Conservation (phyloP, 2,888 invertebrate species). For the Andrena flavipes region DNA sequence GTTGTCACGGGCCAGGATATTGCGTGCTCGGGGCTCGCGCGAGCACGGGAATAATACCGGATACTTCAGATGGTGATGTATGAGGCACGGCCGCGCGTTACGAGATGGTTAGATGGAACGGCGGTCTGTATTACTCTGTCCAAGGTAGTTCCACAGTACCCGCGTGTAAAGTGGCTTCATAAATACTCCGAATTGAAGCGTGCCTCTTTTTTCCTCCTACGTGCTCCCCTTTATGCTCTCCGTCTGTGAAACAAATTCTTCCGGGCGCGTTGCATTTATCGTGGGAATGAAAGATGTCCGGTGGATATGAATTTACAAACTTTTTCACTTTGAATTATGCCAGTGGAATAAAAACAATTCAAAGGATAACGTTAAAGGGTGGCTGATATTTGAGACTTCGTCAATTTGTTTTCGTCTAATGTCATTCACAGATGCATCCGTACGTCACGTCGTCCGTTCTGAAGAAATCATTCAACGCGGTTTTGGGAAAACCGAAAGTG, state of each 20-base stretch:
- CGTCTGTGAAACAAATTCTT: conserved; percentile 28
- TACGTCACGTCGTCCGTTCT: conserved; percentile 47
- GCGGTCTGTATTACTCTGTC: conserved; percentile 65
- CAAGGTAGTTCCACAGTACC: conserved; percentile 53
- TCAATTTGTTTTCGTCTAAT: not conserved
- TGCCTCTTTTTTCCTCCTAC: conserved; percentile 15
- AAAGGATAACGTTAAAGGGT: not conserved
- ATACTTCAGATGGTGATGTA: conserved; percentile 73
- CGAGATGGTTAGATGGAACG: conserved; percentile 66
- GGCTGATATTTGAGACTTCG: not conserved
- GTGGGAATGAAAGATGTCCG: not conserved
- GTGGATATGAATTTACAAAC: not conserved
- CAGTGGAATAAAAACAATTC: not conserved
- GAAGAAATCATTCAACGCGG: conserved; percentile 60
- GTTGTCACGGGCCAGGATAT: conserved; percentile 68
- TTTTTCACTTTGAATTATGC: not conserved
- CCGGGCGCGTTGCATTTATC: not conserved
- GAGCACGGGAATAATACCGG: conserved; percentile 71
- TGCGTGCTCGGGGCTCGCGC: conserved; percentile 61
- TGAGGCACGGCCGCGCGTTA: conserved; percentile 60
- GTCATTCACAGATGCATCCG: conserved; percentile 54
- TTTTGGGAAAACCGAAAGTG: conserved; percentile 33
- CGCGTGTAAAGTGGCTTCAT: conserved; percentile 51
- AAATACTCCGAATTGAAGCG: conserved; percentile 58
- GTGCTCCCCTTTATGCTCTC: conserved; percentile 1